These are phyloP conservation scores for Patella depressa DNA, from an alignment of 2,888 invertebrate genomes.

Conservation along the genomic window DNA sequence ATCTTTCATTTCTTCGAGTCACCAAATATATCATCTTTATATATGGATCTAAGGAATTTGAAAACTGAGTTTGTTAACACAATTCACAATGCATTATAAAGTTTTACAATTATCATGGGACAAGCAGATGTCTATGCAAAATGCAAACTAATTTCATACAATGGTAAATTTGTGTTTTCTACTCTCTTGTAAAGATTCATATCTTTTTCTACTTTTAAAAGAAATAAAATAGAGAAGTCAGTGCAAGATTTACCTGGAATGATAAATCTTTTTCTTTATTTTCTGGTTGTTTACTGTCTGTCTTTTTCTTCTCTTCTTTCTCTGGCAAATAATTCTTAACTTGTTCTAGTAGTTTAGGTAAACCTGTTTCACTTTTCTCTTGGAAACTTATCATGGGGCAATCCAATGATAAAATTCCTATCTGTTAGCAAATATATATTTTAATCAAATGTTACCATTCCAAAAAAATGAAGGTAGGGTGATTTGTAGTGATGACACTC, in stretches of 20 bases:
- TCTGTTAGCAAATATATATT: conserved; percentile 38
- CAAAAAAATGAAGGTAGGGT: too few species aligned
- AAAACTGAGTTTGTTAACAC: background rate
- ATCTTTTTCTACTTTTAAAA: too few species aligned
- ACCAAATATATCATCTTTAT: background rate
- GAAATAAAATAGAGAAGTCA: too few species aligned
- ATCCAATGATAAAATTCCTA: conserved; percentile 63
- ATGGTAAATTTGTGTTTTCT: too few species aligned
- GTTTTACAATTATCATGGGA: too few species aligned
- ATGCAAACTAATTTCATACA: too few species aligned
- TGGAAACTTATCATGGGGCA: conserved; percentile 66
- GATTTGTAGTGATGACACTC: too few species aligned
- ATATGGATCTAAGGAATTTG: background rate
- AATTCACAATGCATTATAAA: background rate
- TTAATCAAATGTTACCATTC: too few species aligned
- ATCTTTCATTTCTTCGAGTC: too few species aligned
- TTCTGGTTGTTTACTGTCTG: conserved; percentile 36
- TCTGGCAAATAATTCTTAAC: conserved; percentile 41
- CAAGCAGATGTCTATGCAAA: too few species aligned
- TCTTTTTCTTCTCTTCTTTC: conserved; percentile 34
- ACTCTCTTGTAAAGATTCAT: too few species aligned
- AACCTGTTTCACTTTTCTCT: conserved; percentile 53
- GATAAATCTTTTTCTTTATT: conserved; percentile 51
- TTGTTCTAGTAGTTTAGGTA: conserved; percentile 46
- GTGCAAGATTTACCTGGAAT: conserved; percentile 46